A percentile compares a stretch with the other conserved stretches of the same genome.
phyloP scores from a whole-genome alignment of 1,140 invertebrate genomes.

The Drosophila subobscura region DNA sequence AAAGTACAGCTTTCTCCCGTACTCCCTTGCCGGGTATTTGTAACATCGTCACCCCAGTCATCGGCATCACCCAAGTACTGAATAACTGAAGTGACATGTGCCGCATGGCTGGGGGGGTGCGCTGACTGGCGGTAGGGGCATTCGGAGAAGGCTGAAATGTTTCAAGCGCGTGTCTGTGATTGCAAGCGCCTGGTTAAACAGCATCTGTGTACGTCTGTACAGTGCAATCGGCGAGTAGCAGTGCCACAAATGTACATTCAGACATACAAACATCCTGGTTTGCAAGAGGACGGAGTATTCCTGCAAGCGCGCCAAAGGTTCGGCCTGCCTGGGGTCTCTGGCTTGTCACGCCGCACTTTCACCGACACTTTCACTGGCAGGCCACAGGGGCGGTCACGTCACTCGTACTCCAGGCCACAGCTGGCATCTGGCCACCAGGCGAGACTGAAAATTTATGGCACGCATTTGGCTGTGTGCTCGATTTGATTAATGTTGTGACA shows the following conservation, averaged over 20 bases:
- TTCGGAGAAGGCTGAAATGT: slow-evolving; percentile 1
- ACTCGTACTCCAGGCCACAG: slow-evolving; percentile 9
- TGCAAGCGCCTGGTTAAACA: slow-evolving; percentile 19
- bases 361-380: slow-evolving; percentile 44
- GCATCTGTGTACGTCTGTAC: too few species aligned
- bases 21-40: neutral
- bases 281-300: slow-evolving; percentile 5
- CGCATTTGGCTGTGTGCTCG: slow-evolving; percentile 61
- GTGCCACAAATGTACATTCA: too few species aligned
- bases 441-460: slow-evolving; percentile 60
- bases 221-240: too few species aligned
- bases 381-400: slow-evolving; percentile 14
- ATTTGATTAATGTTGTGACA: slow-evolving; percentile 70
- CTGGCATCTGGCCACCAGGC: slow-evolving; percentile 20
- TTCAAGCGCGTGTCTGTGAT: slow-evolving; percentile 32
- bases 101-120: neutral
- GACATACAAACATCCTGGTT: neutral
- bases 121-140: too few species aligned
- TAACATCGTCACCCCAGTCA: slow-evolving; percentile 56
- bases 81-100: slow-evolving; percentile 59
- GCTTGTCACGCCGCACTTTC: slow-evolving; percentile 33
- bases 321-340: slow-evolving; percentile 1
- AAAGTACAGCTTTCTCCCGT: neutral
- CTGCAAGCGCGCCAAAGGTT: slow-evolving; percentile 2
- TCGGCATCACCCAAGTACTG: slow-evolving; percentile 49